Base-by-base conservation (phyloP, 92 coral and sea anemone species). In the Diadumene lineata region DNA sequence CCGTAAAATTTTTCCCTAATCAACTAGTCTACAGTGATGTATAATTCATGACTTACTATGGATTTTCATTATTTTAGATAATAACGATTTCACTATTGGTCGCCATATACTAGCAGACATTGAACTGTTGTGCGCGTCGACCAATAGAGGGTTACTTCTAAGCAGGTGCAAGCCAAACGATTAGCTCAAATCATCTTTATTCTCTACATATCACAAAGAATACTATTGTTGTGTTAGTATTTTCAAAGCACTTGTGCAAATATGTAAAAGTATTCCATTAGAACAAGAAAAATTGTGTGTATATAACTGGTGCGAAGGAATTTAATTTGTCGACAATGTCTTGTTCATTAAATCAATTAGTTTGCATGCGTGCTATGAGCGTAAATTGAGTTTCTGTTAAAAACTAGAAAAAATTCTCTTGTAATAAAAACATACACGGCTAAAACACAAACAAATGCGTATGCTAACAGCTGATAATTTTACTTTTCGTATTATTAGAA, bases 41-140 rank as follows among this genome's bases (percentile, higher is more conserved):
- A 76, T 76, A 1, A 76, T 76, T 76, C 81, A 76, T 76, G 21
- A 9, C 7, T 23, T 29, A 38, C 30, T 68, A 21, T 68, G 50
- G 57, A 68, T 50, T 68, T 68, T 26, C 72, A 67, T 68, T 44
- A 53, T 50, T 56, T 48, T n/a, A 68, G 74, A 68, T 68, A 9
- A 43, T 46, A 29, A 1, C 44, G 74, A 53, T 53, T 38, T 38
- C 7, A 4, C 48, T 38, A 38, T 38, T 38, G 48, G 48, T 38
- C 13, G 7, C 6, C 48, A 38, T 38, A 38, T 38, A 38, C 7
- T 38, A 13, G 48, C 48, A 38, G 48, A 38, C 48, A 38, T 38
- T 13, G 48, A 38, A 38, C 13, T 4, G 48, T 13, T 38, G 48
- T 38, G 48, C 13, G 48, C 6, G 13, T 38, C 13, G 48, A 38